Percentiles rank a stretch among this genome's conserved stretches.
phyloP scores from a whole-genome alignment of 2,113 vertebrate species.

The Corythaixoides concolor region DNA sequence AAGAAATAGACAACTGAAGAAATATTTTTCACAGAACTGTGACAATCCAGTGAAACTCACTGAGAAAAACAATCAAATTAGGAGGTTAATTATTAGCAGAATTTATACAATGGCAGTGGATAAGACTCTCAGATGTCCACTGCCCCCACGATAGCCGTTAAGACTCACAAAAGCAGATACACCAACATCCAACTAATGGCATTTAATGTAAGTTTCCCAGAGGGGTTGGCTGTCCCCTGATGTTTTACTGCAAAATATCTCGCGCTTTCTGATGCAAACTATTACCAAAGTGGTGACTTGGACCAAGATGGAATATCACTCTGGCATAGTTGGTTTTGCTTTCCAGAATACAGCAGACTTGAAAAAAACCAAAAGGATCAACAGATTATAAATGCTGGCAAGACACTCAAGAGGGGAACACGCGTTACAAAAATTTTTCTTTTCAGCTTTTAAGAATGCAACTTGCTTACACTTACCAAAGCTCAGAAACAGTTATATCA shows the following conservation, averaged over 20 bases:
- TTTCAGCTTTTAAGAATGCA: background rate
- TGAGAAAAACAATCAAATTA: background rate
- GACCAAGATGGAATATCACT: background rate
- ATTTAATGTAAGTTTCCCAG: background rate
- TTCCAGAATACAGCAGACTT: background rate
- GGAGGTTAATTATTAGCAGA: background rate
- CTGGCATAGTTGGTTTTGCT: background rate
- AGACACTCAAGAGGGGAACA: background rate
- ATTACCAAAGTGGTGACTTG: background rate
- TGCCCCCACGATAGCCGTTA: fast-evolving
- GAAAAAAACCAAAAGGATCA: background rate
- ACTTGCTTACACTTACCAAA: background rate
- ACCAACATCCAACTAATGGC: background rate
- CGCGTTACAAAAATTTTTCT: background rate
- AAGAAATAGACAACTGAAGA: background rate
- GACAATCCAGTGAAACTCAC: background rate
- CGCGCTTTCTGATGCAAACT: background rate
- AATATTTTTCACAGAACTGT: background rate
- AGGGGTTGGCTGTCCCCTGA: background rate
- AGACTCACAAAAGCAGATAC: background rate
- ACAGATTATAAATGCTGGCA: background rate
- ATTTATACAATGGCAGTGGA: background rate
- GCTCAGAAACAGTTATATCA: background rate
- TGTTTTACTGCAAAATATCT: background rate
- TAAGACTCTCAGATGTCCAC: background rate